Conservation (phyloP, 2,113 vertebrate species). For the Acrocephalus kingi region DNA sequence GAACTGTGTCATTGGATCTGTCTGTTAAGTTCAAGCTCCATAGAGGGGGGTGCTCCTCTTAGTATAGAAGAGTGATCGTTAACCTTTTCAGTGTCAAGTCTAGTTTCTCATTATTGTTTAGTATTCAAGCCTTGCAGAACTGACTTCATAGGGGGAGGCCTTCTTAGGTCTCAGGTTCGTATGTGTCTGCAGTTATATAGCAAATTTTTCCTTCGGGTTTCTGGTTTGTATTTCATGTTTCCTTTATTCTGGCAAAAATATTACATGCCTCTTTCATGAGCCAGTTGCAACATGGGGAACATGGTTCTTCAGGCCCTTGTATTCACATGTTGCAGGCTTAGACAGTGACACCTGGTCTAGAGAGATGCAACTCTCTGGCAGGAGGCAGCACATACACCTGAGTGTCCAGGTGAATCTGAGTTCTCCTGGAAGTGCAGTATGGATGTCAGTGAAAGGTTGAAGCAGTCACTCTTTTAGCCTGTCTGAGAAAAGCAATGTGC, state of each 20-base stretch:
- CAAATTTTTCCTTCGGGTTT: background rate
- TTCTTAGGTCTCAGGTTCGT: background rate
- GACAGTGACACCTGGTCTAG: background rate
- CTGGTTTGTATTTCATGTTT: fast-evolving
- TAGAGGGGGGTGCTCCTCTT: background rate
- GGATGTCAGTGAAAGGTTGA: fast-evolving
- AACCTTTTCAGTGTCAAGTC: background rate
- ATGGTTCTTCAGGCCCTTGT: background rate
- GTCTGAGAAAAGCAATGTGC: background rate
- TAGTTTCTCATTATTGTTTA: background rate
- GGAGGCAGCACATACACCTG: background rate
- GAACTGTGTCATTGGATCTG: background rate
- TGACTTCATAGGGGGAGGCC: background rate
- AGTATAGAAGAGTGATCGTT: background rate
- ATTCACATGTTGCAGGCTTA: background rate
- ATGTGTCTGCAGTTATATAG: background rate
- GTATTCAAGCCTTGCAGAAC: background rate
- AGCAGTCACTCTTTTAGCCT: background rate
- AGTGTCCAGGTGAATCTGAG: background rate
- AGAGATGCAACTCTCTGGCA: fast-evolving
- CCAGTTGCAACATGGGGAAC: background rate
- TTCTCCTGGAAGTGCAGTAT: background rate
- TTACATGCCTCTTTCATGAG: background rate
- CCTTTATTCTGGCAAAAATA: background rate
- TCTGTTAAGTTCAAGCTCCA: background rate